Percentiles rank a stretch among this genome's conserved stretches.
These are phyloP conservation scores for Pterocles burchelli DNA, from an alignment of 2,113 vertebrate genomes.

Conservation along the genomic window DNA sequence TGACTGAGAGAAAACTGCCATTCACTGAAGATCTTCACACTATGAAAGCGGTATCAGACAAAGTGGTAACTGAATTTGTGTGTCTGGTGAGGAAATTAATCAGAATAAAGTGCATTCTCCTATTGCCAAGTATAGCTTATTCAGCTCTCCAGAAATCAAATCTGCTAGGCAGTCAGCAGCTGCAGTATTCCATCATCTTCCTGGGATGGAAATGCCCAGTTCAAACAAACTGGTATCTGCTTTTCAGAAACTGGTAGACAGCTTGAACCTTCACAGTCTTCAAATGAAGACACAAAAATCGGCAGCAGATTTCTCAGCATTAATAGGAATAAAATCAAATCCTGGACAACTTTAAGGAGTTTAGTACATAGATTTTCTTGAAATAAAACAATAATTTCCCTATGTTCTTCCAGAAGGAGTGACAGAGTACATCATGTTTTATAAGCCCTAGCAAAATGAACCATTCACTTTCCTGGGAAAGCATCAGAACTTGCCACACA, in stretches of 20 bases:
- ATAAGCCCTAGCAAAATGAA: conserved; percentile 23
- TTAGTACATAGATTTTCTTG: background rate
- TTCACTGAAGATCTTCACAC: background rate
- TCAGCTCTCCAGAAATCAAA: background rate
- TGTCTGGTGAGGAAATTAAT: background rate
- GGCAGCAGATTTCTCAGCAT: background rate
- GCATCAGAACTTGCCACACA: background rate
- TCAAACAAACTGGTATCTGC: background rate
- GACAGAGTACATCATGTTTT: conserved; percentile 38
- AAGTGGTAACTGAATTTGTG: background rate
- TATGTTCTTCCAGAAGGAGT: background rate
- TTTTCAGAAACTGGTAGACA: background rate
- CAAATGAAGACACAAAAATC: background rate
- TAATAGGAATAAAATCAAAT: conserved; percentile 2
- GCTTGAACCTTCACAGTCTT: background rate
- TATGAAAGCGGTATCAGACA: background rate
- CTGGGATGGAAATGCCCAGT: background rate
- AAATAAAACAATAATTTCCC: conserved; percentile 7
- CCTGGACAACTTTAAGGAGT: background rate
- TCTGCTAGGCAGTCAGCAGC: background rate
- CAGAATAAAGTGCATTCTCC: background rate
- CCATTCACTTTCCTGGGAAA: conserved; percentile 17
- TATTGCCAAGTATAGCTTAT: background rate
- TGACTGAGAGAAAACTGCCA: background rate
- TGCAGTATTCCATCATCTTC: background rate